Percentiles rank a stretch among this genome's conserved stretches.
These are phyloP conservation scores for Lutraria rhynchaena DNA, from an alignment of 1,140 invertebrate genomes.

Conservation along the genomic window DNA sequence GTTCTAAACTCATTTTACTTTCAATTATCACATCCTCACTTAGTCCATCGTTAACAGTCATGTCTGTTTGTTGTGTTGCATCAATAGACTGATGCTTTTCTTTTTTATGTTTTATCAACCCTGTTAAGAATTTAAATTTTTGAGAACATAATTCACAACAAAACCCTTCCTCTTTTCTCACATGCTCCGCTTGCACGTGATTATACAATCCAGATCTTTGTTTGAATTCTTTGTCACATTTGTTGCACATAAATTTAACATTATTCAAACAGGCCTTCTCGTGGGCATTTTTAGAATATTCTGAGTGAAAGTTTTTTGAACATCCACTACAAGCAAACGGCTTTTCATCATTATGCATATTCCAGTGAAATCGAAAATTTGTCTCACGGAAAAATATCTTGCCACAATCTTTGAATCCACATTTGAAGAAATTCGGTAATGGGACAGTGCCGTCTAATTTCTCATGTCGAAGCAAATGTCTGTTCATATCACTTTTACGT, in stretches of 20 bases:
- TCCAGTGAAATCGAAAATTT: slow-evolving; percentile 13
- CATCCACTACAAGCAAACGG: background rate
- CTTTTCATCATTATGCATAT: slow-evolving; percentile 1
- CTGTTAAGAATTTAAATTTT: slow-evolving; percentile 11
- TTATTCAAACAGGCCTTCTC: slow-evolving; percentile 8
- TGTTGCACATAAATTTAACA: background rate
- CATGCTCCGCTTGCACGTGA: slow-evolving; percentile 26
- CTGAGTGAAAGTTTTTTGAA: slow-evolving; percentile 6
- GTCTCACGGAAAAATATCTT: slow-evolving; percentile 24
- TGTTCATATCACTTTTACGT: slow-evolving; percentile 27
- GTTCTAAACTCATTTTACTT: too few relatives aligned
- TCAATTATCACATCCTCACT: too few relatives aligned
- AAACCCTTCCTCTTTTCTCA: background rate
- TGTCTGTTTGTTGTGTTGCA: slow-evolving; percentile 15
- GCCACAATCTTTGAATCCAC: background rate
- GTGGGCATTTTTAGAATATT: slow-evolving; percentile 11
- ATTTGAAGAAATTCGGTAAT: background rate
- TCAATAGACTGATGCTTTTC: slow-evolving; percentile 11
- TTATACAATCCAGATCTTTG: slow-evolving; percentile 17
- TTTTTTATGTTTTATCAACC: slow-evolving; percentile 8
- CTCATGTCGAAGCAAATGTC: slow-evolving; percentile 7
- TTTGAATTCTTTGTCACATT: slow-evolving; percentile 5
- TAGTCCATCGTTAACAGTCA: too few relatives aligned
- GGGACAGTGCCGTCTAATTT: background rate
- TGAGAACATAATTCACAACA: slow-evolving; percentile 7